These are phyloP conservation scores for Loripinus fragilis DNA, from an alignment of 2,888 invertebrate species.

Conservation along the genomic window DNA sequence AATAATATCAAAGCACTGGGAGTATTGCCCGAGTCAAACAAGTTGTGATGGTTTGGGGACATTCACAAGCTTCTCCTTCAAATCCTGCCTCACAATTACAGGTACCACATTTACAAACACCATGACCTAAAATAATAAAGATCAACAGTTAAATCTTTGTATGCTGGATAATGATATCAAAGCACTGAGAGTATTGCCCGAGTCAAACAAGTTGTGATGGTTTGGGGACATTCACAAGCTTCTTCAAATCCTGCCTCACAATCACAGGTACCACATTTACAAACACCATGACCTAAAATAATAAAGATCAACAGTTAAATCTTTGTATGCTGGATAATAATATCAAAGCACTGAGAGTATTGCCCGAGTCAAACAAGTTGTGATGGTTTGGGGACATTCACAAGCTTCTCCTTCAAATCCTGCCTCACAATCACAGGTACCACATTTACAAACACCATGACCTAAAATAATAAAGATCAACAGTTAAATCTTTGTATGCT, in stretches of 20 bases:
- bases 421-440: constrained; percentile 91
- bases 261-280: constrained; percentile 89
- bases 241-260: constrained; percentile 86
- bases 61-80: constrained; percentile 94
- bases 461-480: too few species aligned
- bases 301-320: neutral
- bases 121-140: constrained; percentile 60
- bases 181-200: too few species aligned
- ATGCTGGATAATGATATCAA: too few species aligned
- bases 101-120: constrained; percentile 85
- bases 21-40: constrained; percentile 59
- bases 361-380: constrained; percentile 63
- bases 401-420: constrained; percentile 90
- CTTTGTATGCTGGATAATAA: too few species aligned
- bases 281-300: constrained; percentile 67
- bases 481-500: too few species aligned
- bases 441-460: constrained; percentile 83
- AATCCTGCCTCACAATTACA: constrained; percentile 89
- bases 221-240: constrained; percentile 94
- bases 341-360: too few species aligned
- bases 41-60: constrained; percentile 85
- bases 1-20: too few species aligned
- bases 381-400: constrained; percentile 89
- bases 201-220: constrained; percentile 60
- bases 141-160: neutral